Conservation (phyloP, 2,888 invertebrate species). For the Alcis repandata region DNA sequence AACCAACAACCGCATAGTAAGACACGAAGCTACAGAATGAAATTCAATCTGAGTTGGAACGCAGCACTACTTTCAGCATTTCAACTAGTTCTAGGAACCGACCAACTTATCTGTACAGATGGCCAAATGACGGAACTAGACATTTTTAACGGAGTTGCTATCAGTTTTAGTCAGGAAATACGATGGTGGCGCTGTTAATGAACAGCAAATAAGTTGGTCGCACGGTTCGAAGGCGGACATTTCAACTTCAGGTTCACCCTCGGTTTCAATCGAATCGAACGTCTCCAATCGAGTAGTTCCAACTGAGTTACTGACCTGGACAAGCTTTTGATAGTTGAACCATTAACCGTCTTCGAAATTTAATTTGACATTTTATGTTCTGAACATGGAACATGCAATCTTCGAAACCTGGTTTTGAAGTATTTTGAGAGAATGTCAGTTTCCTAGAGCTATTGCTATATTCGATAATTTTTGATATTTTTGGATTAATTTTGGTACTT, state of each 20-base stretch:
- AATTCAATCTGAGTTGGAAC: constrained; percentile 15
- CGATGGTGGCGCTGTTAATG: neutral
- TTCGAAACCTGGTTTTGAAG: constrained; percentile 9
- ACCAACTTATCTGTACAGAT: neutral
- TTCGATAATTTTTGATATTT: no score
- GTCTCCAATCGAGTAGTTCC: constrained; percentile 53
- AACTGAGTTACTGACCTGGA: constrained; percentile 69
- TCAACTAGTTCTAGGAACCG: constrained; percentile 26
- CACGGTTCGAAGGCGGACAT: constrained; percentile 34
- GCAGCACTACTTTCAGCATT: constrained; percentile 29
- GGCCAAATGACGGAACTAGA: neutral
- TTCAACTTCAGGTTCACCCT: constrained; percentile 57
- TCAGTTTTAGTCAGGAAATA: neutral
- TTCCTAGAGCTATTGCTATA: no score
- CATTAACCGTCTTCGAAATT: constrained; percentile 62
- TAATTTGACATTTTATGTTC: constrained; percentile 32
- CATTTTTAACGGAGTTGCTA: neutral
- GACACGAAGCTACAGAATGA: constrained; percentile 4
- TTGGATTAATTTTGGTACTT: no score
- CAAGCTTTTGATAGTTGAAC: constrained; percentile 73
- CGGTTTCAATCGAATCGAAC: constrained; percentile 57
- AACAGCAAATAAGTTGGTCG: neutral
- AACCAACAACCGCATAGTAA: neutral
- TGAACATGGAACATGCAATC: constrained; percentile 9
- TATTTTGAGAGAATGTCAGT: no score